These are phyloP conservation scores for Ornithorhynchus anatinus DNA, from an alignment of 2,113 vertebrate species.

Conservation along the genomic window DNA sequence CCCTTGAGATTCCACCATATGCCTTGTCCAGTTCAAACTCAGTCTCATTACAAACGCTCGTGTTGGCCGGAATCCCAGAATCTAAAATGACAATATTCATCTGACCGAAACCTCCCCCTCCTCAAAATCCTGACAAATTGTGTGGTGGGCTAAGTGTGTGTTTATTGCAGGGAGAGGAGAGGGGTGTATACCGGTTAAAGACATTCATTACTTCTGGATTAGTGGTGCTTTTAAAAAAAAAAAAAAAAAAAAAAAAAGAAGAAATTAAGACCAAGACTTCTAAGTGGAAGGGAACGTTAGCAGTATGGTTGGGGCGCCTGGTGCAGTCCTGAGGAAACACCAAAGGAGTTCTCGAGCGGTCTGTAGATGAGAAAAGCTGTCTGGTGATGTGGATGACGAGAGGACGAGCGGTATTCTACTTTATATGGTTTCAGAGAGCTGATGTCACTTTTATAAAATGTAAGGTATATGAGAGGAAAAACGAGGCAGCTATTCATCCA, in stretches of 20 bases:
- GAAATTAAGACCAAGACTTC: conserved; percentile 13
- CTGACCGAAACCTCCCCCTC: conserved; percentile 16
- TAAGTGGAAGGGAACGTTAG: background rate
- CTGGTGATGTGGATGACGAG: conserved; percentile 4
- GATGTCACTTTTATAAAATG: conserved; percentile 18
- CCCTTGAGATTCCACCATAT: background rate
- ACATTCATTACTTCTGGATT: conserved; percentile 20
- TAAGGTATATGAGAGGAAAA: background rate
- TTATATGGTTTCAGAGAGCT: conserved; percentile 8
- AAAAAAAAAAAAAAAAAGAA: too few relatives aligned
- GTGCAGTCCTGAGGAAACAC: conserved; percentile 36
- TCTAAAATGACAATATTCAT: conserved; percentile 22
- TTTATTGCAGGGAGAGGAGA: conserved; percentile 26
- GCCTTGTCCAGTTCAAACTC: background rate
- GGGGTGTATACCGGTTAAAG: background rate
- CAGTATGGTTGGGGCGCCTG: background rate
- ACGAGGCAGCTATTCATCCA: background rate
- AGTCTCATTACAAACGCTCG: background rate
- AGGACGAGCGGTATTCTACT: conserved; percentile 59
- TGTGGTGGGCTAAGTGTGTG: conserved; percentile 10
- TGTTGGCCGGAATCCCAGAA: conserved; percentile 2
- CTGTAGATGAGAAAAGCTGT: conserved; percentile 26
- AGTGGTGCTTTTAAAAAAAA: background rate
- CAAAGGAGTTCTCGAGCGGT: background rate
- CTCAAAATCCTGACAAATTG: conserved; percentile 35